These are phyloP conservation scores for Drosophila leonis DNA, from an alignment of 2,888 invertebrate genomes.

Conservation along the genomic window DNA sequence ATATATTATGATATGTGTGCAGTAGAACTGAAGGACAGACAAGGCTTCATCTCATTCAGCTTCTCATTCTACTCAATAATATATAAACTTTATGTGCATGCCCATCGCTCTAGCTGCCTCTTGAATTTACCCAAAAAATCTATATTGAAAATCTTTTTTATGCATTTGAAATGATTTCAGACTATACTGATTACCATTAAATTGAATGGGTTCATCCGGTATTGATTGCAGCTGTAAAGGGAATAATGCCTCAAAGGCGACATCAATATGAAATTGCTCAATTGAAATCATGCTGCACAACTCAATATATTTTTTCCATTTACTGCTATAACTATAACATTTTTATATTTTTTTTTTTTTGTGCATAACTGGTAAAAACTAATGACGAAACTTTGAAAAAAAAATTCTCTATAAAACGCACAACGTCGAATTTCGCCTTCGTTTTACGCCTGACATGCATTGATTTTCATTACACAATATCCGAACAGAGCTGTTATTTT, in stretches of 20 bases:
- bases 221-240: not conserved
- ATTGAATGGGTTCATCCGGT: not conserved
- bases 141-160: not conserved
- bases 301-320: not conserved
- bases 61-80: not conserved
- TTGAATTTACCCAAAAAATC: not conserved
- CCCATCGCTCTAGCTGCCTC: not conserved
- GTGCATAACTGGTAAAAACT: not conserved
- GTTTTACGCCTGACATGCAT: not conserved
- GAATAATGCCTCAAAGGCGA: not conserved
- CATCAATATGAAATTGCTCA: not conserved
- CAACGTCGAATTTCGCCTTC: not conserved
- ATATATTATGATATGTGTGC: too few relatives aligned
- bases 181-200: not conserved
- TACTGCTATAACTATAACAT: not conserved
- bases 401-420: conserved; percentile 2
- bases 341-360: not conserved
- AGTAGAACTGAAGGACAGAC: too few relatives aligned
- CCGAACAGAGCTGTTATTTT: not conserved
- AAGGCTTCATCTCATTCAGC: not conserved
- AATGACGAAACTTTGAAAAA: conserved; percentile 3
- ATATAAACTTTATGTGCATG: not conserved
- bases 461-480: conserved; percentile 12
- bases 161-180: not conserved
- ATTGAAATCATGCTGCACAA: not conserved